These are phyloP conservation scores for Ispidina picta DNA, from an alignment of 2,797 vertebrate genomes.

Conservation along the genomic window DNA sequence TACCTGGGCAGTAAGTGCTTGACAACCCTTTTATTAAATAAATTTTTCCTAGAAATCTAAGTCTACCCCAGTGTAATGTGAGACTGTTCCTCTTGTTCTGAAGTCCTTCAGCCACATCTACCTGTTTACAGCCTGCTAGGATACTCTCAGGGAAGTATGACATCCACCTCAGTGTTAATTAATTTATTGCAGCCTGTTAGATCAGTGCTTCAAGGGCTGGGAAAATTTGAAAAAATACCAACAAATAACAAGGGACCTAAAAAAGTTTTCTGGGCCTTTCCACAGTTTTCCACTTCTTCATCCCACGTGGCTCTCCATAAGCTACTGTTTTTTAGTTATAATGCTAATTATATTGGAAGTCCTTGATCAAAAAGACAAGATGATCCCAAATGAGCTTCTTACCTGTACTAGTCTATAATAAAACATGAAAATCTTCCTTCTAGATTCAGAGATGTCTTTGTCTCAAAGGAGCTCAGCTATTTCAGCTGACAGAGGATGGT, in stretches of 20 bases:
- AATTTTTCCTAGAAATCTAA: neutral
- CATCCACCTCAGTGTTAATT: neutral
- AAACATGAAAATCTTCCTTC: neutral
- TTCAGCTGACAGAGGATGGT: neutral
- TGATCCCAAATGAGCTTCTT: neutral
- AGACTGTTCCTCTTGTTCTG: rapidly evolving
- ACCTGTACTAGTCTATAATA: neutral
- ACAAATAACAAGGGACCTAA: neutral
- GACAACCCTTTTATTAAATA: neutral
- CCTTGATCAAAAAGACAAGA: neutral
- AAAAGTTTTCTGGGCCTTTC: neutral
- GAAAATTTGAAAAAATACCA: neutral
- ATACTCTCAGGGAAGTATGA: neutral
- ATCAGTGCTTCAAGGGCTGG: neutral
- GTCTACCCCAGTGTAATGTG: neutral
- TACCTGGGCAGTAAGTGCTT: neutral
- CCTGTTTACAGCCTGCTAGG: neutral
- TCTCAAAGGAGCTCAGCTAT: neutral
- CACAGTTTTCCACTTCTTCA: neutral
- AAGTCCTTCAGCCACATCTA: neutral
- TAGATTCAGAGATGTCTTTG: neutral
- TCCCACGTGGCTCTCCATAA: neutral
- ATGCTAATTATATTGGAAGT: neutral
- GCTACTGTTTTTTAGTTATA: neutral
- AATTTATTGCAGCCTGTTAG: neutral